These are phyloP conservation scores for Triplophysa yarkandensis DNA, from an alignment of 2,797 vertebrate genomes.

Conservation along the genomic window DNA sequence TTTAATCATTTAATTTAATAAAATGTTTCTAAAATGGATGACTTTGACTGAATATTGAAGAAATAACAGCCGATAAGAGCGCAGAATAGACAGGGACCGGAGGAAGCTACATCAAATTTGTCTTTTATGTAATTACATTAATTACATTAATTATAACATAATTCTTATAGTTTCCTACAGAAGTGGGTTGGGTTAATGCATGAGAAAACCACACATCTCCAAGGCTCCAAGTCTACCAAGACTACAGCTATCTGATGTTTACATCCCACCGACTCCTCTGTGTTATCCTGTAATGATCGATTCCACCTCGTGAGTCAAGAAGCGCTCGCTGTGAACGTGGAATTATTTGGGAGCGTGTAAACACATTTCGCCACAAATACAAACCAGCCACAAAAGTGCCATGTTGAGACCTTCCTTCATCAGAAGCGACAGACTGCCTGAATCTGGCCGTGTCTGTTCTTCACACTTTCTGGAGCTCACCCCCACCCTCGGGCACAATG, in stretches of 20 bases:
- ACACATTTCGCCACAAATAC: conserved; percentile 10
- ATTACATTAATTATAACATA: no score
- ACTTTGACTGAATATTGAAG: no score
- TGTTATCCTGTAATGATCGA: background rate
- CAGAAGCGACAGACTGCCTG: conserved; percentile 25
- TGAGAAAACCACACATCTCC: conserved; percentile 1
- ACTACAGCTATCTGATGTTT: conserved; percentile 7
- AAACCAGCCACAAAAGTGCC: conserved; percentile 4
- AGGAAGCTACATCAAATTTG: no score
- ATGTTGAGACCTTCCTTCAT: background rate
- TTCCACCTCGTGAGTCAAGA: background rate
- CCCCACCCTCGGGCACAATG: conserved; percentile 16
- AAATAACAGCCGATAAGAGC: no score
- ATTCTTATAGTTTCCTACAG: no score
- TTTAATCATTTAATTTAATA: no score
- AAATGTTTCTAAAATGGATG: no score
- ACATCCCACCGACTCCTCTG: background rate
- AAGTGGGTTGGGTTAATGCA: no score
- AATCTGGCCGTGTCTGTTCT: conserved; percentile 27
- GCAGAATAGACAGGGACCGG: no score
- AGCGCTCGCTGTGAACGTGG: background rate
- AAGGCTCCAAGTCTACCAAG: conserved; percentile 12
- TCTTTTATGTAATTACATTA: no score
- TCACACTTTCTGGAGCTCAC: conserved; percentile 25
- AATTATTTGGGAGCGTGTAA: conserved; percentile 27